Evolutionary conservation across 1,140 invertebrate genomes (phyloP).

Genomic region (Melanaphis sacchari): DNA sequence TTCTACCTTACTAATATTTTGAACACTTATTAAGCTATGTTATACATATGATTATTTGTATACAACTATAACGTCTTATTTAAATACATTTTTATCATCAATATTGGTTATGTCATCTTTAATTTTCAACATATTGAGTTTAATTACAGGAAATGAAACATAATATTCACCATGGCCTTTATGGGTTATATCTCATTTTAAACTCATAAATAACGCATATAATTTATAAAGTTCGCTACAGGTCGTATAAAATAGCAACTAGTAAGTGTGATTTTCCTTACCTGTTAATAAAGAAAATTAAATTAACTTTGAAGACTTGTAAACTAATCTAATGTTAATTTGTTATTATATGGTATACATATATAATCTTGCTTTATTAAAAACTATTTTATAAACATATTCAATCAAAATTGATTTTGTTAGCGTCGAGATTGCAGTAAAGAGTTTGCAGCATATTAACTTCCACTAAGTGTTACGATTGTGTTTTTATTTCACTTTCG

Average conservation of each 20-base stretch:
- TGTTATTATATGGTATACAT: neutral
- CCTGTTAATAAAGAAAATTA: neutral
- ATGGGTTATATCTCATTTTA: neutral
- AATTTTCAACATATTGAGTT: neutral
- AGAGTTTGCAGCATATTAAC: neutral
- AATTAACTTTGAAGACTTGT: neutral
- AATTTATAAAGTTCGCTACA: neutral
- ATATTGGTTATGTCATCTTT: neutral
- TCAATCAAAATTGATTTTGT: neutral
- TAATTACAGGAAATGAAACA: neutral
- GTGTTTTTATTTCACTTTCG: neutral
- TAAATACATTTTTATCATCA: neutral
- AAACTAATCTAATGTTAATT: neutral
- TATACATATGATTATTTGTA: neutral
- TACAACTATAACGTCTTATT: neutral
- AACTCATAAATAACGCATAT: conserved; percentile 4
- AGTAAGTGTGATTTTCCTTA: neutral
- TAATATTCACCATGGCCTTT: neutral
- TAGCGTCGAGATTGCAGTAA: neutral
- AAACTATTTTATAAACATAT: neutral
- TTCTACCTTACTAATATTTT: neutral
- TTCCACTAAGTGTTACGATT: neutral
- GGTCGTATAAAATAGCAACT: neutral
- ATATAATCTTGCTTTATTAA: neutral
- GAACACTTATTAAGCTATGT: neutral